Evolutionary conservation across 2,113 vertebrate species (phyloP), one percentile per base, ranked within the genome.

Genomic region (Axis porcinus): DNA sequence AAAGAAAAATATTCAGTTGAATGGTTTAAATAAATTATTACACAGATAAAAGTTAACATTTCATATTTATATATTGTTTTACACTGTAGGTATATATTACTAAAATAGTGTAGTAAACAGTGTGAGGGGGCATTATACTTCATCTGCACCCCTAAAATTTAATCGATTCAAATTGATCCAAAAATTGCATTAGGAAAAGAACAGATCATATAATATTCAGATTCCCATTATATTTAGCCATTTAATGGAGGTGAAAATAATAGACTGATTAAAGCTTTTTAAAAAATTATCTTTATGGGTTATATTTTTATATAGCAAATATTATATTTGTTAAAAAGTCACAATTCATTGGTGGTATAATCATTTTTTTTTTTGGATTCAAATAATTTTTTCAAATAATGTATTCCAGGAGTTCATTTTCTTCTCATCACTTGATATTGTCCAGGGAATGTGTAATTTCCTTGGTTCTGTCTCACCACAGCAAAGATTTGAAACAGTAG

Each of bases 121-220:
- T 36, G 67, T 33, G 47, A 95, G 52, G 74, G 47, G 25, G 10
- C 9, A 82, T 57, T 87, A 79, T 86, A 95, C n/a, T 57, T 64
- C 10, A 81, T 70, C 40, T 14, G 50, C 17, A 40, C 92, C 30
- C 17, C 43, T 88, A 82, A 47, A 70, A 82, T 40, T 43, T 58
- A 67, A 58, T 87, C 13, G 86, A 25, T 82, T 79, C 9, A 67
- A 87, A 40, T 70, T 82, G 25, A 87, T 79, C 30, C 13, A n/a
- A 36, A 67, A 67, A 4, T 28, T 9, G 55, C 25, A 87, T 2
- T 86, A 82, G 14, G 19, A 45, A 40, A 82, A 82, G 58, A 43
- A 15, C 36, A 33, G 16, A 27, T 47, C 58, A 33, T 85, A 30
- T 64, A 54, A 62, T 86, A 79, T 95, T 86, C 36, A 55, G 27